Conservation (phyloP, 2,888 invertebrate species). For the Phortica okadai region DNA sequence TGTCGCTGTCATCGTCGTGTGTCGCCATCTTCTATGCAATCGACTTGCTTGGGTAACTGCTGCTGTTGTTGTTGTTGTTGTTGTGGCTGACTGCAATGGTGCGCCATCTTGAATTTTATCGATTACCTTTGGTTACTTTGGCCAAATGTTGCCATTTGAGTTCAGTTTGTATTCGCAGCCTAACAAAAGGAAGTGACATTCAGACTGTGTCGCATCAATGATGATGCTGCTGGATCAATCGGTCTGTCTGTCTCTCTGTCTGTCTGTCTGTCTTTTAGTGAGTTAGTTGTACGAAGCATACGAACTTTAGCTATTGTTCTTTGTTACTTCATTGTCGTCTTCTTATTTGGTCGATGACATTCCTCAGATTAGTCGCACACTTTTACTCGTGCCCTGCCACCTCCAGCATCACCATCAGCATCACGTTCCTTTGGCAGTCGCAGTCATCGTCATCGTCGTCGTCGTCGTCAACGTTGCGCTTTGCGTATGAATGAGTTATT, state of each 20-base stretch:
- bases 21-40: conserved; percentile 5
- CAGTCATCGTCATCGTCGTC: conserved; percentile 40
- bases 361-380: conserved; percentile 62
- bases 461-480: conserved; percentile 44
- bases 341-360: conserved; percentile 56
- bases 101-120: conserved; percentile 35
- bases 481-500: conserved; percentile 74
- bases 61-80: not conserved
- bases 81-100: not conserved
- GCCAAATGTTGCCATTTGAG: conserved; percentile 5
- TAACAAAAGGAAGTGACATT: conserved; percentile 10
- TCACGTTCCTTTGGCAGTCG: conserved; percentile 2
- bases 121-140: not conserved
- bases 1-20: not conserved
- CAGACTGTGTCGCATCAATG: not conserved
- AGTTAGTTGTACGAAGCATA: conserved; percentile 40
- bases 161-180: not conserved
- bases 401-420: not conserved
- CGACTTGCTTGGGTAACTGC: not conserved
- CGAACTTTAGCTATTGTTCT: conserved; percentile 43
- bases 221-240: not conserved
- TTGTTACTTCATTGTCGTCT: conserved; percentile 61
- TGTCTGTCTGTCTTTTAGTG: not conserved
- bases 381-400: not conserved
- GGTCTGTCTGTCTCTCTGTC: not conserved